Conservation (phyloP, 2,113 vertebrate species). For the Catagonus wagneri region DNA sequence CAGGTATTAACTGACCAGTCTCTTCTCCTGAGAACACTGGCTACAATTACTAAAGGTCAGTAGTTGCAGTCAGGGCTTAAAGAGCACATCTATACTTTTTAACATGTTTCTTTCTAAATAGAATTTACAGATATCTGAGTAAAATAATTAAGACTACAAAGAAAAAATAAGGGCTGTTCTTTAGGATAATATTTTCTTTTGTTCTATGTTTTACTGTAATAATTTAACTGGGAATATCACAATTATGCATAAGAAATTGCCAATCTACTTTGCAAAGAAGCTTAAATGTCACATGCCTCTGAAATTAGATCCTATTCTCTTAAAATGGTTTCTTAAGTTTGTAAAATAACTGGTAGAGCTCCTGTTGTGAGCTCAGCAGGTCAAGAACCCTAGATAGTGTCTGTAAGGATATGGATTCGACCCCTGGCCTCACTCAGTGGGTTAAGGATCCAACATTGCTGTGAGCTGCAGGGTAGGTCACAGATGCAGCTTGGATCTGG, state of each 20-base stretch:
- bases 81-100: background rate
- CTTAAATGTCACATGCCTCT: background rate
- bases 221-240: background rate
- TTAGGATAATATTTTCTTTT: constrained; percentile 2
- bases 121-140: background rate
- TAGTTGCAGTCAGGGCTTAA: background rate
- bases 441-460: too few species aligned
- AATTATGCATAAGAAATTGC: background rate
- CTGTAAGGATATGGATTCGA: too few species aligned
- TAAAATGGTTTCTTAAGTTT: background rate
- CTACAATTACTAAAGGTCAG: background rate
- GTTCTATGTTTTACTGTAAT: background rate
- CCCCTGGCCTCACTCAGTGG: too few species aligned
- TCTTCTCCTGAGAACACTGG: background rate
- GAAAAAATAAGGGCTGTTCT: background rate
- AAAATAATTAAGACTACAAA: background rate
- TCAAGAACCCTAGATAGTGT: too few species aligned
- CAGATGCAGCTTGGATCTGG: too few species aligned
- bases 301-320: background rate
- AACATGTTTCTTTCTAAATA: background rate
- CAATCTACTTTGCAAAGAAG: background rate
- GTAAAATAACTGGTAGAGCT: background rate
- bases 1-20: background rate
- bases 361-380: too few species aligned
- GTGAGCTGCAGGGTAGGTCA: too few species aligned